Base-by-base conservation (phyloP, 2,888 invertebrate genomes). In the Chloroclysta siterata region DNA sequence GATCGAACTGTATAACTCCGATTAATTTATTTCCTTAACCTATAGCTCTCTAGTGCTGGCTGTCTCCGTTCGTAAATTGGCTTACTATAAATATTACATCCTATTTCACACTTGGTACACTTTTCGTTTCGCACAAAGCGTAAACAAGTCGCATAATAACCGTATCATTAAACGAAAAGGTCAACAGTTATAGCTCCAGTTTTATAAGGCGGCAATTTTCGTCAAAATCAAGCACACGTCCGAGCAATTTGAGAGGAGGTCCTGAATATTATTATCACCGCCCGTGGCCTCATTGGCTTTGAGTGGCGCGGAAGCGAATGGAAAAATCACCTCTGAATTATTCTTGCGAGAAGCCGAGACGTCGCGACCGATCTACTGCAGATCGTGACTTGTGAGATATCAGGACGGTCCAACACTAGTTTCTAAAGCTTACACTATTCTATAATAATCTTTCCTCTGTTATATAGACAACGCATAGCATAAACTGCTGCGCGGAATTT, bases 231-330 rank as follows among this genome's bases (percentile, higher is more conserved):
- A 78, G 77, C 77, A 81, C 85, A 83, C 84, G 85, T 86, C 77
- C 78, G 74, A 74, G 83, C 84, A 85, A 86, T 87, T 86, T 85
- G 75, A 79, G 73, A 79, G 80, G 77, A 75, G 79, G 80, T 80
- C 79, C 82, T 82, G 80, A 84, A 84, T 85, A 83, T 82, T 81
- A 83, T 83, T 82, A 82, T 81, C 79, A 77, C 74, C 66, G 76
- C 71, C 69, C 75, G 76, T 72, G 78, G 71, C 72, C 79, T 80
- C 78, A 74, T 82, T 79, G 76, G 69, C 74, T 75, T 76, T 79
- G 78, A 81, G 76, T 76, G 78, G 74, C 74, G 75, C 79, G 79
- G 77, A 81, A 81, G 78, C 75, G 73, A 71, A 72, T 72, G 74
- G 75, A 79, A 83, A 82, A 83, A 82, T 77, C 77, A 79, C 74